A percentile compares a stretch with the other conserved stretches of the same genome.
Evolutionary conservation across 2,113 vertebrate genomes (phyloP).

Genomic region (human (Homo sapiens)): GRCh38 chr1:239000001-239000500

Average conservation of each 20-base stretch:
- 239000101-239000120: background rate
- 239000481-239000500: background rate
- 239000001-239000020: background rate
- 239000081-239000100: background rate
- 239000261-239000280: background rate
- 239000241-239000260: background rate
- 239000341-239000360: background rate
- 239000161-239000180: background rate
- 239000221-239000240: background rate
- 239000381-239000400: background rate
- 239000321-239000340: accelerated
- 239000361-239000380: background rate
- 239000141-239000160: background rate
- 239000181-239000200: background rate
- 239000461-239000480: background rate
- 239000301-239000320: background rate
- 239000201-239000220: background rate
- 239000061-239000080: background rate
- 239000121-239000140: background rate
- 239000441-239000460: background rate
- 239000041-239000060: background rate
- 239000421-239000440: background rate
- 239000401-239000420: background rate
- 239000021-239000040: background rate
- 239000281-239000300: background rate